Base-by-base conservation (phyloP, 2,113 vertebrate genomes). In the Rhineura floridana region DNA sequence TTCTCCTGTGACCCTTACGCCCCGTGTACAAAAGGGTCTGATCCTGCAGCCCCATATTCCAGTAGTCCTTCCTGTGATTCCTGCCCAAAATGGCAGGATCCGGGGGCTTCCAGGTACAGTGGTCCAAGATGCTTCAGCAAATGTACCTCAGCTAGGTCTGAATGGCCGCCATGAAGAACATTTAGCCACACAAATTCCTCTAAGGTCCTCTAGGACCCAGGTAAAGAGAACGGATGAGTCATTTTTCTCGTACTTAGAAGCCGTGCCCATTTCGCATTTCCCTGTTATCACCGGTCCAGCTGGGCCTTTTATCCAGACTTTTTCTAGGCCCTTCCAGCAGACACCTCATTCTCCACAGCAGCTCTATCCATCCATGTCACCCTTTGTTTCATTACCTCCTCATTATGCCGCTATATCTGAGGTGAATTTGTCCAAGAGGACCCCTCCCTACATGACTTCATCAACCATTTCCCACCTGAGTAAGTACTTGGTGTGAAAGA, bases 401-500 rank as follows among this genome's bases (percentile, higher is more conserved):
- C 96, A 96, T 96, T 97, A 97, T 73, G 97, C 97, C 96, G 96
- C 97, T 97, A 94, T 97, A 91, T 97, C 97, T 97, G 98, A 98
- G 88, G 96, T 96, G 97, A 95, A 96, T 95, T 94, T 97, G 88
- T 96, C 97, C 96, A 97, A 97, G 98, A 97, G 97, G 97, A 97
- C 94, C 95, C 97, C 98, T 97, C 97, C 97, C 94, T 94, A 96
- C 94, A 97, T 97, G 96, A 98, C 97, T 96, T 95, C 96, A 95
- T 94, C 98, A 96, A 92, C 96, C 95, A 93, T 96, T 96, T 95
- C 96, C 96, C 96, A 94, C 94, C 97, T 97, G 96, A 98, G 98
- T 99, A 98, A 99, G 98, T 99, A 98, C 97, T 94, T 92, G 91
- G 86, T 92, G 88, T 89, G 82, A 91, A 92, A 89, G 67, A 92